Base-by-base conservation (phyloP, 2,797 vertebrate species). In the Pempheris klunzingeri region DNA sequence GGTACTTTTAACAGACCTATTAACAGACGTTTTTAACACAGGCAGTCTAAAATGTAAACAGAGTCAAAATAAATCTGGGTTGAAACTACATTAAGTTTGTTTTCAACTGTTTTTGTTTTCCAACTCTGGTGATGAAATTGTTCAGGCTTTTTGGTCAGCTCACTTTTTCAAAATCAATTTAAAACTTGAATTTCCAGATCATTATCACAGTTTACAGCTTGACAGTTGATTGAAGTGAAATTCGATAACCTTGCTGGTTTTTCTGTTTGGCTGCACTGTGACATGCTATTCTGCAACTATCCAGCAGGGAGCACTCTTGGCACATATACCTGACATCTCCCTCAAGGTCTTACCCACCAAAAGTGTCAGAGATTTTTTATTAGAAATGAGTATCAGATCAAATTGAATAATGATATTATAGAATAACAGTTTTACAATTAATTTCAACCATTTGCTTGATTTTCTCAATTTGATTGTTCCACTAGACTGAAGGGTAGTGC, bases 281-380 rank as follows among this genome's bases (percentile, higher is more conserved):
- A 13, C 47, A 0, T 84, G 87, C 67, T 79, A 1, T 90, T 64
- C 66, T 46, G 8, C 8, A 8, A 7, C 43, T 65, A 18, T 78
- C 89, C 95, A 94, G 92, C 91, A 95, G 95, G 94, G 94, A 61
- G 94, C 95, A 95, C 93, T 95, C 91, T 94, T 94, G 86, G 80
- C 90, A 95, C 93, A 93, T 69, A 81, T 12, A 88, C 77, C 24
- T 59, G 20, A 68, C 24, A 20, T 14, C 46, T 71, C 24, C 43
- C 24, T 72, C 50, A 30, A 50, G 41, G 38, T 57, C 61, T 74
- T 58, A 49, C 36, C 52, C 61, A 20, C 24, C 20, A 26, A 14
- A 82, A 70, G 57, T 57, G 53, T 60, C 28, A 49, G n/a, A 77
- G n/a, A 59, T n/a, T 79, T 81, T 72, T 71, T 74, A 62, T 74